phyloP scores from a whole-genome alignment of 2,113 vertebrate genomes.

The Amia ocellicauda region DNA sequence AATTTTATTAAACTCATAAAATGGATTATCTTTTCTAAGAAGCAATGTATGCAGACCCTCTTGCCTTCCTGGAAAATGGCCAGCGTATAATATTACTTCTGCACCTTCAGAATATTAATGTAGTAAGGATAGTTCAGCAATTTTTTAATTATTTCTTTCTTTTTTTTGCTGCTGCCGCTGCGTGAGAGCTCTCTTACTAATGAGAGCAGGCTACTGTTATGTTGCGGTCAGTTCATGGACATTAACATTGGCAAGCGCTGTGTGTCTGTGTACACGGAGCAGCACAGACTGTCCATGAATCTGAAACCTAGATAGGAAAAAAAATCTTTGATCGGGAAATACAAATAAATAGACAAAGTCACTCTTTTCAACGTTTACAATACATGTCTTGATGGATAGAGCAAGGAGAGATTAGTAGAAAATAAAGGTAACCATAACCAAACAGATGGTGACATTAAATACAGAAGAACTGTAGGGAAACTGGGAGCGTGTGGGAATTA shows the following conservation, averaged over 20 bases:
- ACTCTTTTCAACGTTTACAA: no score
- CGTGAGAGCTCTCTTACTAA: not conserved
- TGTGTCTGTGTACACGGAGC: no score
- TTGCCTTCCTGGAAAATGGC: slow-evolving; percentile 19
- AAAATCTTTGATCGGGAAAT: no score
- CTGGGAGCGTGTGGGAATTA: no score
- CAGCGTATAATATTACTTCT: slow-evolving; percentile 18
- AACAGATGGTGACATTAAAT: not conserved
- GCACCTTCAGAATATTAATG: slow-evolving; percentile 25
- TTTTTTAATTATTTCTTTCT: not conserved
- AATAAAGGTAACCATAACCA: not conserved
- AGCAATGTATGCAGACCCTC: slow-evolving; percentile 24
- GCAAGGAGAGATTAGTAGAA: not conserved
- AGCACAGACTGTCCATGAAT: no score
- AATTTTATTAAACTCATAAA: slow-evolving; percentile 35
- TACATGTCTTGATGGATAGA: no score
- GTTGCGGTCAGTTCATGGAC: not conserved
- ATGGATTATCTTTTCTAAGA: slow-evolving; percentile 29
- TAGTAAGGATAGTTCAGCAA: slow-evolving; percentile 5
- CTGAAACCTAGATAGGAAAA: no score
- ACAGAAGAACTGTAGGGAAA: no score
- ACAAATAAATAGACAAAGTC: no score
- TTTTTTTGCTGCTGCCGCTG: not conserved
- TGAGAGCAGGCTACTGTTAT: not conserved
- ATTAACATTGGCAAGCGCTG: not conserved